Percentiles rank a stretch among this genome's conserved stretches.
Evolutionary conservation across 2,797 vertebrate genomes (phyloP).

Genomic region (Cyclura pinguis): DNA sequence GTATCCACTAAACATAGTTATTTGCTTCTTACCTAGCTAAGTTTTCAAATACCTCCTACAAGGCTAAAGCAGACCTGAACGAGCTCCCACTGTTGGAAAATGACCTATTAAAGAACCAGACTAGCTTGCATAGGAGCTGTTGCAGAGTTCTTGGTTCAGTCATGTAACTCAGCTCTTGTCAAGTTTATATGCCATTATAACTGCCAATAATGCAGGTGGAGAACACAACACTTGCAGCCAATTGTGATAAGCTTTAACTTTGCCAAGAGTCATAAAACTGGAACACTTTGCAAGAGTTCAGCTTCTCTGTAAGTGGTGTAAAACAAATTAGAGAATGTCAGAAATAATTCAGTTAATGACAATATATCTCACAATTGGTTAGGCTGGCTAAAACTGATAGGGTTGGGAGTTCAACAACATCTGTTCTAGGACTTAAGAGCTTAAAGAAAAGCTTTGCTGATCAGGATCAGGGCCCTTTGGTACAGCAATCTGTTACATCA

Average conservation of each 20-base stretch:
- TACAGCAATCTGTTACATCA: no score
- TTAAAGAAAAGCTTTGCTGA: no score
- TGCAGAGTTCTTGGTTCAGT: background rate
- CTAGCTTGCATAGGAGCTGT: background rate
- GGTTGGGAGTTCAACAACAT: no score
- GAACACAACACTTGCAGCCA: background rate
- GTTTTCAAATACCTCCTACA: background rate
- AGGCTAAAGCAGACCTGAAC: background rate
- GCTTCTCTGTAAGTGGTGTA: background rate
- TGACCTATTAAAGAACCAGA: background rate
- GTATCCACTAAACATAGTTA: background rate
- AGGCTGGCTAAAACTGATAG: no score
- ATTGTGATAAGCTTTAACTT: background rate
- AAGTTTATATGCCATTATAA: background rate
- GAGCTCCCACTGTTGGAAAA: background rate
- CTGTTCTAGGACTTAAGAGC: no score
- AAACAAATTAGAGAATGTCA: background rate
- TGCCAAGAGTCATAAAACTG: background rate
- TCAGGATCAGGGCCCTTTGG: no score
- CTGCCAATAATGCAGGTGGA: background rate
- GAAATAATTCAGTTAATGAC: background rate
- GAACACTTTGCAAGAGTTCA: background rate
- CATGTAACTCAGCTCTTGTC: background rate
- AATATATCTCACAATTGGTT: background rate
- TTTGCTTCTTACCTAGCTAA: background rate